Conservation (phyloP, 2,888 invertebrate genomes). For the Serrognathus titanus region DNA sequence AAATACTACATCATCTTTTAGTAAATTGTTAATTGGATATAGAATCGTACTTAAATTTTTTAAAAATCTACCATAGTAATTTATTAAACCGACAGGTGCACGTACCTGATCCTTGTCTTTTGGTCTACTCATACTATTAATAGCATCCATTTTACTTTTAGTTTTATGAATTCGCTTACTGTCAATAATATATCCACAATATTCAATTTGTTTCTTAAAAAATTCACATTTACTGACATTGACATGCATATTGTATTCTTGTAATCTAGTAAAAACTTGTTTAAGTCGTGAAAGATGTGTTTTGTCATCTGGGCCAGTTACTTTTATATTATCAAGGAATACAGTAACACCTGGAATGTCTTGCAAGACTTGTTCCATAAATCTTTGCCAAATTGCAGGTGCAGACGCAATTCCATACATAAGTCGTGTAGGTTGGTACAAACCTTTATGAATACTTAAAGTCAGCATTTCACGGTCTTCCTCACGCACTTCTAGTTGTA, state of each 20-base stretch:
- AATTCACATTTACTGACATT: conserved; percentile 34
- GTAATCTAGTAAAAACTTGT: conserved; percentile 25
- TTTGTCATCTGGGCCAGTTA: conserved; percentile 26
- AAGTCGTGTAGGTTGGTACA: conserved; percentile 34
- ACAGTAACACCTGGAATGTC: conserved; percentile 31
- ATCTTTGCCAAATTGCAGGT: conserved; percentile 36
- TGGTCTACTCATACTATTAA: conserved; percentile 28
- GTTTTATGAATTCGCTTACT: conserved; percentile 35
- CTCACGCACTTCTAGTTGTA: conserved; percentile 36
- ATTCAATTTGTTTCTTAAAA: conserved; percentile 30
- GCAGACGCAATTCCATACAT: conserved; percentile 36
- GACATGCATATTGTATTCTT: conserved; percentile 29
- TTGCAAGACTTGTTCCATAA: conserved; percentile 31
- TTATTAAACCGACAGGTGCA: conserved; percentile 33
- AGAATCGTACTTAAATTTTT: conserved; percentile 31
- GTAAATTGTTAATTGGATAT: conserved; percentile 31
- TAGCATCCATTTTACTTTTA: conserved; percentile 34
- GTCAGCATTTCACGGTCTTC: conserved; percentile 34
- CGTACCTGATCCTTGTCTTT: conserved; percentile 30
- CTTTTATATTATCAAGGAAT: conserved; percentile 24
- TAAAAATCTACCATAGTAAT: conserved; percentile 39
- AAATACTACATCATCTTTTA: conserved; percentile 28
- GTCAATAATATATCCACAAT: conserved; percentile 35
- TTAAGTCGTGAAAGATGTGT: conserved; percentile 29
- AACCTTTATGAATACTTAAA: conserved; percentile 37